Evolutionary conservation across 2,113 vertebrate genomes (phyloP), one percentile per base, ranked within the genome.

Genomic region (Lichenostomus cassidix): DNA sequence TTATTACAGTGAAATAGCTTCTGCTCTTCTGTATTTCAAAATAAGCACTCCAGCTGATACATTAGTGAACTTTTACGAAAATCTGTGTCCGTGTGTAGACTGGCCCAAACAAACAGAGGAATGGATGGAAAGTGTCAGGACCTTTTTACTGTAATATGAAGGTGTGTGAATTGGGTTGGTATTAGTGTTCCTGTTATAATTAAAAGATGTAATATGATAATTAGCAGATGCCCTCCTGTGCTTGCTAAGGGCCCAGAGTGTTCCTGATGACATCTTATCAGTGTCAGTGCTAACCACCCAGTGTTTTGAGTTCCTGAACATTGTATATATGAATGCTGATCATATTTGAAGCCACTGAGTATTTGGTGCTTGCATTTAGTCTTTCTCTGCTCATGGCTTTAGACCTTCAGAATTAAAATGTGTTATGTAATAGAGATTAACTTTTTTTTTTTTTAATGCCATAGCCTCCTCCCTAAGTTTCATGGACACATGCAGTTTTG

Each of bases 401-500:
- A 44, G 68, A 64, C 17, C 24, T 59, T 62, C 5, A 46, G 68
- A 49, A 53, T 42, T 41, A 27, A 84, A 83, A 78, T 15, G 2
- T 53, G 27, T 17, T 3, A 6, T 52, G 8, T 59, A 77, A 92
- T 23, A 44, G 25, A 56, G 7, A 81, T 22, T 70, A 7, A 81
- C 11, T 53, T 21, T 18, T 33, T 52, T 27, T 28, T 19, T 24
- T 39, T n/a, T 70, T 50, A 0, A 50, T 90, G 82, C 67, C 41
- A 2, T 23, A 99, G 99, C 98, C 53, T 97, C 98, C 62, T 98
- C 98, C 52, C 94, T 98, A 53, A 99, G 97, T 27, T 99, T 99
- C 89, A 94, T 99, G 98, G 99, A 99, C 90, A 98, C 98, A 0
- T 99, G 99, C 25, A 96, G 97, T 96, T 99, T 99, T 98, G 99